phyloP scores from a whole-genome alignment of 1,140 invertebrate species.

The Elysia chlorotica region DNA sequence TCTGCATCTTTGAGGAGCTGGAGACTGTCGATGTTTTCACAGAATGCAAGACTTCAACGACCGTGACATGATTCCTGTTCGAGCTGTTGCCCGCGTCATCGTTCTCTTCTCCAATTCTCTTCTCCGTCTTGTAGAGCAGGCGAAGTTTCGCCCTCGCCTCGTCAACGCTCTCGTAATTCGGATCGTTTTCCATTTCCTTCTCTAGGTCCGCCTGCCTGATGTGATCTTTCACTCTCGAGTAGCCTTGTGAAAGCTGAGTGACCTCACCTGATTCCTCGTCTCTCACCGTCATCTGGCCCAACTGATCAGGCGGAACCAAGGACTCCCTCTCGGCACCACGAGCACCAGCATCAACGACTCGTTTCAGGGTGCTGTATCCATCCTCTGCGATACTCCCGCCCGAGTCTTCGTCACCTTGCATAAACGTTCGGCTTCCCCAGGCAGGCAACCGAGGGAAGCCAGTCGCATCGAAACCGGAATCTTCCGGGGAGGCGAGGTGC shows the following conservation, averaged over 20 bases:
- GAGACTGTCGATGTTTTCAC: not conserved
- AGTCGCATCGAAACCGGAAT: no score
- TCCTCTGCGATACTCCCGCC: no score
- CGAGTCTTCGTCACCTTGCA: constrained; percentile 5
- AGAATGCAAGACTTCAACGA: constrained; percentile 3
- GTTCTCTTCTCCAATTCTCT: no score
- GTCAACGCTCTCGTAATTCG: constrained; percentile 50
- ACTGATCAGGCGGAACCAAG: no score
- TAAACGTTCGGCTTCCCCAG: no score
- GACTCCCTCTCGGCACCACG: not conserved
- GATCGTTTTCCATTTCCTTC: constrained; percentile 38
- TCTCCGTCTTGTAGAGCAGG: no score
- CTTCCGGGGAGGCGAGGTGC: constrained; percentile 26
- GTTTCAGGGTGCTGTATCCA: constrained; percentile 26
- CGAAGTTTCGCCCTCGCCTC: constrained; percentile 41
- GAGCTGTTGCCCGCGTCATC: no score
- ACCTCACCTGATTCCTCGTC: constrained; percentile 19
- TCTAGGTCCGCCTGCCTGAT: constrained; percentile 20
- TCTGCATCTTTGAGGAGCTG: not conserved
- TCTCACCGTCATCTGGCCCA: no score
- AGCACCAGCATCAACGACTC: constrained; percentile 15
- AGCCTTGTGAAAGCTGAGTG: constrained; percentile 40
- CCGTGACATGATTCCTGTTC: no score
- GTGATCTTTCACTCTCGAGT: constrained; percentile 39
- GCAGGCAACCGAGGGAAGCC: not conserved